Base-by-base conservation (phyloP, 2,113 vertebrate genomes). In the Ondatra zibethicus region DNA sequence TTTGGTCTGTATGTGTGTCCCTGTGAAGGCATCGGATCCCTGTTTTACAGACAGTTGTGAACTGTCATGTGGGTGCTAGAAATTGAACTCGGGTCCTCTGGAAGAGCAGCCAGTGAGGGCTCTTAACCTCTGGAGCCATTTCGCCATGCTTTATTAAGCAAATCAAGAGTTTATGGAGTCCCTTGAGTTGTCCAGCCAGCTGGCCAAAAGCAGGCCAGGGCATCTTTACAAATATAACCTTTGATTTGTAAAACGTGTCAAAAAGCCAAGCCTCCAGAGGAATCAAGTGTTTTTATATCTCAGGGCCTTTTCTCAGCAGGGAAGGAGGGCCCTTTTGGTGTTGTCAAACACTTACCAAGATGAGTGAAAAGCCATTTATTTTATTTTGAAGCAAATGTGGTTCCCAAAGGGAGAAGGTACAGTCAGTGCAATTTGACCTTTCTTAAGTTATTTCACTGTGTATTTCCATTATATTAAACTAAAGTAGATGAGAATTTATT, bases 401-500 rank as follows among this genome's bases (percentile, higher is more conserved):
- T 5, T 39, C 6, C 52, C 52, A 39, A 14, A 58, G 19, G 19
- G 19, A 58, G 80, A 11, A 55, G 80, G 19, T 39, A 11, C 21
- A 39, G 36, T 82, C 21, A 58, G 33, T 36, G 52, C 80, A 82
- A 39, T 39, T 27, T 82, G 52, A 39, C 52, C 36, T 58, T 81
- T 80, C 50, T 23, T n/a, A 58, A 58, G 2, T 11, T 58, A 27
- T 14, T 80, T 55, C 13, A 39, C 66, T 47, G 8, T 25, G 1
- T 84, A 23, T 82, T 95, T 29, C 8, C 0, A 33, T 3, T 80
- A 65, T 14, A 58, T 77, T 96, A 73, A 87, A 81, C 33, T 61
- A 33, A 95, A 77, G 13, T 55, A 73, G 21, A 10, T 65, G 1
- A 65, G 19, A 95, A 92, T 91, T 95, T 81, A 92, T 91, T 95